These are phyloP conservation scores for Aselliscus stoliczkanus DNA, from an alignment of 2,797 vertebrate genomes.

Conservation along the genomic window DNA sequence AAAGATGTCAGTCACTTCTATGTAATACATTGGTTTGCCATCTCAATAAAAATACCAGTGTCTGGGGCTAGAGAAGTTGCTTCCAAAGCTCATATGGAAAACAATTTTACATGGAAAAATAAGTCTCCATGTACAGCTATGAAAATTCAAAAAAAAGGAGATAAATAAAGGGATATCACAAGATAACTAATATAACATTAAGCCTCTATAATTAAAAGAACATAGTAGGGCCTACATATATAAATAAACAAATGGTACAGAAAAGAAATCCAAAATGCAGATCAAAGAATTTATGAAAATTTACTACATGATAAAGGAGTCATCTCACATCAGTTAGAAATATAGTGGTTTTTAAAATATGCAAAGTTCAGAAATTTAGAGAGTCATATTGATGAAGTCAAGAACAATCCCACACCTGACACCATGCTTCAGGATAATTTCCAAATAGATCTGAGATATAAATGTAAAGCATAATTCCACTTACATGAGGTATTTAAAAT, in stretches of 20 bases:
- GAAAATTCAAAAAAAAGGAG: background rate
- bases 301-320: background rate
- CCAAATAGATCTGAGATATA: background rate
- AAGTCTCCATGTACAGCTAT: background rate
- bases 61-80: background rate
- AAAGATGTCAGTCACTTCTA: background rate
- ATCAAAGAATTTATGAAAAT: background rate
- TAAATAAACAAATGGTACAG: background rate
- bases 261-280: background rate
- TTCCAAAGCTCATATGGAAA: background rate
- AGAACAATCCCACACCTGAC: background rate
- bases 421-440: background rate
- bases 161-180: background rate
- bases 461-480: background rate
- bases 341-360: background rate
- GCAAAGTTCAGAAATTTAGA: background rate
- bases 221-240: background rate
- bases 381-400: background rate
- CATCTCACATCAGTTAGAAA: background rate
- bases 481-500: background rate
- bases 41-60: background rate
- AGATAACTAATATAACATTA: background rate
- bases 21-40: background rate
- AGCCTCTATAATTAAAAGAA: background rate
- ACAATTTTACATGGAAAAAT: background rate